phyloP scores from a whole-genome alignment of 35 echinoderm and acorn worm species.

The Heliocidaris erythrogramma region DNA sequence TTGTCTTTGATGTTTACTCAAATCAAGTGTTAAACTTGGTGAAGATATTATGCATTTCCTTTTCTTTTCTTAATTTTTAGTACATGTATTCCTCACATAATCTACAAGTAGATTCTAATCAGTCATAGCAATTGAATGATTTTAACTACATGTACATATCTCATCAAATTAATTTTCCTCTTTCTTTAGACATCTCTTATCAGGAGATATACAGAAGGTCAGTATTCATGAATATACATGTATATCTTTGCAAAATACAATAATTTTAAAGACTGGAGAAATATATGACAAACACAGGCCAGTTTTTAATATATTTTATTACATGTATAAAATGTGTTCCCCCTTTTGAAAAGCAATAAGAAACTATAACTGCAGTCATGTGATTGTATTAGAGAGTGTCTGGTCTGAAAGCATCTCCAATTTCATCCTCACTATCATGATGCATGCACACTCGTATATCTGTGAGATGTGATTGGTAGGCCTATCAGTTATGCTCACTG shows the following conservation, averaged over 20 bases:
- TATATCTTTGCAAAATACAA: not conserved
- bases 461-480: too few relatives aligned
- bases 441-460: too few relatives aligned
- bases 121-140: not conserved
- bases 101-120: too few relatives aligned
- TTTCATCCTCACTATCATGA: too few relatives aligned
- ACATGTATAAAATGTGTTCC: not conserved
- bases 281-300: not conserved
- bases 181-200: slow-evolving; percentile 85
- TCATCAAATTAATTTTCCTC: not conserved
- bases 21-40: too few relatives aligned
- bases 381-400: not conserved
- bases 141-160: not conserved
- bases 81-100: too few relatives aligned
- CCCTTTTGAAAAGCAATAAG: not conserved
- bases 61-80: too few relatives aligned
- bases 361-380: not conserved
- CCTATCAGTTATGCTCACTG: too few relatives aligned
- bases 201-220: slow-evolving; percentile 97
- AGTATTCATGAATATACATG: slow-evolving; percentile 1
- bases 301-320: not conserved
- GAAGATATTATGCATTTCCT: too few relatives aligned
- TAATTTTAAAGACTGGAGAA: not conserved
- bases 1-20: too few relatives aligned
- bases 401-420: too few relatives aligned